Evolutionary conservation across 1,140 invertebrate species (phyloP).

Genomic region (Pentalonia nigronervosa): DNA sequence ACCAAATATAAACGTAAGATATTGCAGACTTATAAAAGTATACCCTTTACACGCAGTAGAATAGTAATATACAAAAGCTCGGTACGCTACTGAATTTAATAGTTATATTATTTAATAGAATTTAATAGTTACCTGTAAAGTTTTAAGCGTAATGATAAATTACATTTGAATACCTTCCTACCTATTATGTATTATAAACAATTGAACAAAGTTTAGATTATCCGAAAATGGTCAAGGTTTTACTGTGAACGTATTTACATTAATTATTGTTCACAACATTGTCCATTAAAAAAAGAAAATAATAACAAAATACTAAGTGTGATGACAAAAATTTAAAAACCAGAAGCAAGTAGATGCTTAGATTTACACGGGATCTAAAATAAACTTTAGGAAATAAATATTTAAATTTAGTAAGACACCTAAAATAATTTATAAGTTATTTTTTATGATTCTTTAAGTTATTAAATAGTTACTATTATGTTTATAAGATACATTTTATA

Average conservation of each 20-base stretch:
- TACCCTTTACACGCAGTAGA: not conserved
- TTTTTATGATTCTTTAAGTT: not conserved
- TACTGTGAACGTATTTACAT: not conserved
- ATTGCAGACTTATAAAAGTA: not conserved
- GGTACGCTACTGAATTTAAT: not conserved
- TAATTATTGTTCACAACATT: not conserved
- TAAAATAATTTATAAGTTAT: no score
- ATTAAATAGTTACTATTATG: not conserved
- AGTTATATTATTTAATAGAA: no score
- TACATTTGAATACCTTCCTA: no score
- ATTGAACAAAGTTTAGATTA: not conserved
- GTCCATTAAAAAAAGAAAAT: not conserved
- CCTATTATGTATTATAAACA: not conserved
- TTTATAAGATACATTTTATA: not conserved
- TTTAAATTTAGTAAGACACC: no score
- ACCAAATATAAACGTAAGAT: not conserved
- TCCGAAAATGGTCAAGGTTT: not conserved
- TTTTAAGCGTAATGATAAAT: not conserved
- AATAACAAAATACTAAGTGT: not conserved
- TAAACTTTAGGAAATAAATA: no score
- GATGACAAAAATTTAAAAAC: not conserved
- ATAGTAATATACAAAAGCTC: not conserved
- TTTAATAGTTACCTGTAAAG: not conserved
- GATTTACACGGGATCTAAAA: no score
- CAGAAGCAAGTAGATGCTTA: not conserved